Conservation (phyloP, 2,113 vertebrate species). For the Cervus canadensis region DNA sequence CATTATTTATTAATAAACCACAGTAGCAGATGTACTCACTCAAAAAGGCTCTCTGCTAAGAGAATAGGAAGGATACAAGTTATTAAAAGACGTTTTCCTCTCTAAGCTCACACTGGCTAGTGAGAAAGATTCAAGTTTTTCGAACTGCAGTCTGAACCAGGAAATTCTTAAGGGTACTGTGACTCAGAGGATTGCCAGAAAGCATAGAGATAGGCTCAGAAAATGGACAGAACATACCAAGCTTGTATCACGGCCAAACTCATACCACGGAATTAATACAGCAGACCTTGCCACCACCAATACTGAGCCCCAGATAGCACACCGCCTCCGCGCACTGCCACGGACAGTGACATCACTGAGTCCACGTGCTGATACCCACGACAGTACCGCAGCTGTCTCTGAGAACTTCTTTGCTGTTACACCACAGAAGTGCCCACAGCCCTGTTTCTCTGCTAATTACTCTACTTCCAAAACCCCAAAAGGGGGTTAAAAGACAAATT, state of each 20-base stretch:
- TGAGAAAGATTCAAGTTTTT: not conserved
- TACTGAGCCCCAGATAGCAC: accelerated
- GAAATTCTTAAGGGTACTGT: not conserved
- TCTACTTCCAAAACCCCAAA: not conserved
- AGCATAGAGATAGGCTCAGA: not conserved
- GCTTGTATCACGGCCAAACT: not conserved
- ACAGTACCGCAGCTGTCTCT: not conserved
- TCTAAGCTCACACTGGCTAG: not conserved
- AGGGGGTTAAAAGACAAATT: not conserved
- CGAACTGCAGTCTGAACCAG: not conserved
- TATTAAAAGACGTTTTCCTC: not conserved
- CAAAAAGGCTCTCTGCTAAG: not conserved
- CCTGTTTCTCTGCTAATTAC: not conserved
- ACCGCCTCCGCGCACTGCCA: accelerated
- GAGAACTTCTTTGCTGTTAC: not conserved
- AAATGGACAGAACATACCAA: not conserved
- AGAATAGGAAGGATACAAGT: not conserved
- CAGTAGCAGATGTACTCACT: not conserved
- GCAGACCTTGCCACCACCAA: not conserved
- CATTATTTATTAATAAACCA: not conserved
- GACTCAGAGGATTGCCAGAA: not conserved
- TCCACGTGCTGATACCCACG: not conserved
- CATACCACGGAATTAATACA: no score
- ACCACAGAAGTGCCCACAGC: not conserved
- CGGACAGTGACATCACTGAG: not conserved